Base-by-base conservation (phyloP, 2,113 vertebrate species). In the Catharus minimus region DNA sequence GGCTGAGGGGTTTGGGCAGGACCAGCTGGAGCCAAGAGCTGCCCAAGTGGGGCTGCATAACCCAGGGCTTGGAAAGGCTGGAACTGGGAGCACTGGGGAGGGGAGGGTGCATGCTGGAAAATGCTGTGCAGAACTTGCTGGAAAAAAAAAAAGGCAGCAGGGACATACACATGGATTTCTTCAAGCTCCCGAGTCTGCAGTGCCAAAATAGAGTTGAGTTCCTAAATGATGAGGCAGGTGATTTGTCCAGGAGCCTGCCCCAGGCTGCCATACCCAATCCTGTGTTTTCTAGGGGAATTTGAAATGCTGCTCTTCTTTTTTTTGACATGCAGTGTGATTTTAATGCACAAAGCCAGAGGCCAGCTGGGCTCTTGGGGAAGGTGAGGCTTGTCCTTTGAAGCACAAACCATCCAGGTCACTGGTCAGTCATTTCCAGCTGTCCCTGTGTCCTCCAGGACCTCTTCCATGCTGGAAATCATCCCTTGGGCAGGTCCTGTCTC, bases 231-330 rank as follows among this genome's bases (percentile, higher is more conserved):
- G 56, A 88, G 65, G 88, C 71, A 57, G 69, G 20, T 26, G 74
- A 15, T 66, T 50, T 88, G 82, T 60, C 85, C 77, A 62, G 92
- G 86, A 72, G 69, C 92, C 82, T 86, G 87, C 71, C 79, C 38
- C 38, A 26, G 80, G 91, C 86, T 86, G 5, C 72, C 1, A 0
- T 61, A 65, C 80, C 58, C 16, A 58, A 65, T 62, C 8, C 7
- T 88, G 73, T 93, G 4, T 93, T 91, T 95, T 92, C 83, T 96
- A 87, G 88, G 77, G 83, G 77, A 86, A 84, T 94, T 87, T 79
- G 86, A 90, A 87, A 90, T 95, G 93, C 93, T 95, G 77, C 82
- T 91, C n/a, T 24, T 46, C 7, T 30, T 44, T 30, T n/a, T 38
- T n/a, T 82, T 32, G 75, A 84, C 75, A 43, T 92, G 75, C 80